phyloP scores from a whole-genome alignment of 2,797 vertebrate genomes.

The Zalophus californianus region DNA sequence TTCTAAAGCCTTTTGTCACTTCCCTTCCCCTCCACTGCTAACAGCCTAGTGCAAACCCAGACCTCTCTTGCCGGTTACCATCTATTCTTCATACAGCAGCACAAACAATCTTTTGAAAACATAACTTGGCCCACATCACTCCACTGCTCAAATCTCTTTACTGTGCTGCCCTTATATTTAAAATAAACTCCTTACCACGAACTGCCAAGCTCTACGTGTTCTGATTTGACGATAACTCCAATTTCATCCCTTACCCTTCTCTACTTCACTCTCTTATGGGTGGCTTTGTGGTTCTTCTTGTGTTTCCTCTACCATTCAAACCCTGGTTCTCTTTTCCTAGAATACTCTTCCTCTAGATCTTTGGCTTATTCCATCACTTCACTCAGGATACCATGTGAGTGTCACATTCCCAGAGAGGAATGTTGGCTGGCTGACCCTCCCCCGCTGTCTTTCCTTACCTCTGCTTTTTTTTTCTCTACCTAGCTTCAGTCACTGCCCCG shows the following conservation, averaged over 20 bases:
- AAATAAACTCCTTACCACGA: background rate
- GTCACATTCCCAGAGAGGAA: background rate
- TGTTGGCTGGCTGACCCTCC: background rate
- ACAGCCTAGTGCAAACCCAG: background rate
- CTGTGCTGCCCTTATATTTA: background rate
- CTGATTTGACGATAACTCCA: background rate
- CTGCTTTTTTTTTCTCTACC: background rate
- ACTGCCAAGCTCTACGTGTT: background rate
- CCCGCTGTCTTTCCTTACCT: background rate
- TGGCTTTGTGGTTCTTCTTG: background rate
- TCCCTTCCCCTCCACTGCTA: background rate
- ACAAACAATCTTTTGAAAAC: background rate
- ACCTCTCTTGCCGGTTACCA: background rate
- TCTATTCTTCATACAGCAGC: background rate
- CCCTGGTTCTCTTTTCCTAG: background rate
- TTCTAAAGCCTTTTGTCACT: background rate
- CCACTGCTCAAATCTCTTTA: background rate
- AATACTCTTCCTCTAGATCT: background rate
- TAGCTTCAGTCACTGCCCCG: background rate
- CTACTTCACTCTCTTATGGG: background rate
- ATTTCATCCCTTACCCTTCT: background rate
- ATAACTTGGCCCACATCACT: background rate
- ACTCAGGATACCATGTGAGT: background rate
- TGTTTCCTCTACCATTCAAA: background rate
- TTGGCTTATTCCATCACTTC: background rate